Percentiles rank a stretch among this genome's conserved stretches.
Conservation (phyloP, 2,113 vertebrate genomes). For the Neolamprologus toae region DNA sequence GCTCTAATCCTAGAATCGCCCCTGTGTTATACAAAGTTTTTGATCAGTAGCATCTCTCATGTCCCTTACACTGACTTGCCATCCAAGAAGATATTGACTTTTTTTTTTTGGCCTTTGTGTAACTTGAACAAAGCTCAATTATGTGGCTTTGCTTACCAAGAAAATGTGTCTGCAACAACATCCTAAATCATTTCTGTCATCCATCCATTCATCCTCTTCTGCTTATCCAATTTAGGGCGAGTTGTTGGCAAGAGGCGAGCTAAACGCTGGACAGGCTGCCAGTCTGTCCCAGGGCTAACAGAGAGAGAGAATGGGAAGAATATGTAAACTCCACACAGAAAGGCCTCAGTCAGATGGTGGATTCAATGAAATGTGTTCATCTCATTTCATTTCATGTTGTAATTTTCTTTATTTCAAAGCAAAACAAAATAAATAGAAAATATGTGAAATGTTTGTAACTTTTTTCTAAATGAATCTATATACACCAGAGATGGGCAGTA, state of each 20-base stretch:
- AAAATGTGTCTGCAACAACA: not conserved
- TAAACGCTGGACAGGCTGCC: not conserved
- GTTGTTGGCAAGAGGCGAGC: not conserved
- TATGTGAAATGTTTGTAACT: not conserved
- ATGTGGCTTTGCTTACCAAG: not conserved
- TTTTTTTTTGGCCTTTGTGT: not conserved
- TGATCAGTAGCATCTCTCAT: not conserved
- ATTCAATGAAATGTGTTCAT: not conserved
- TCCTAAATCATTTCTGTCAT: not conserved
- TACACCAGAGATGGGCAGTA: too few species aligned
- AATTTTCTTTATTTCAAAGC: not conserved
- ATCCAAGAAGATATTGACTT: not conserved
- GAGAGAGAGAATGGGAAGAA: not conserved
- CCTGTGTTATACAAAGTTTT: not conserved
- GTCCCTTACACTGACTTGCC: not conserved
- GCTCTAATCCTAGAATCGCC: too few species aligned
- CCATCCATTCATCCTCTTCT: not conserved
- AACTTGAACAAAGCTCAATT: not conserved
- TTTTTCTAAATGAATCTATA: not conserved
- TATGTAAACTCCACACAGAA: not conserved
- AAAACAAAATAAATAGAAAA: not conserved
- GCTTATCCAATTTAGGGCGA: not conserved
- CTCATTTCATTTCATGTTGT: accelerated
- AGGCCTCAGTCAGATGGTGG: not conserved
- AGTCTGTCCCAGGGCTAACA: not conserved